Base-by-base conservation (phyloP, 2,888 invertebrate genomes). In the Sipha maydis region DNA sequence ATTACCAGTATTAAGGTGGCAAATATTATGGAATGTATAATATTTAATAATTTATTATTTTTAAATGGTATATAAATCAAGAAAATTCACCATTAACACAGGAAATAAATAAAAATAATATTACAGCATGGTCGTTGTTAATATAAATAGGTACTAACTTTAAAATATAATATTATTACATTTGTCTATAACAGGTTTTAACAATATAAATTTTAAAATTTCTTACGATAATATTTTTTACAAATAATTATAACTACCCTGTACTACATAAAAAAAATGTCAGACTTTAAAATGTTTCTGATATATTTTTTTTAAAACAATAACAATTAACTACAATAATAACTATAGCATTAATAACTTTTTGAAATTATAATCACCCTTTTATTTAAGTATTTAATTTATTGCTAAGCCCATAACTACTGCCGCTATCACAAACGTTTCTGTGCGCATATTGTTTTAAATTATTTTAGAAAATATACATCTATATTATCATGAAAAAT, bases 101-200 rank as follows among this genome's bases (percentile, higher is more conserved):
- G 61, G 28, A 73, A 11, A 83, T 48, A 71, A 83, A 71, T 71
- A 71, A 31, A 76, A 84, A 84, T 76, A 84, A 54, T 17, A 83
- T 54, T 61, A 41, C n/a, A 25, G 61, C 25, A 14, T 76, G 9
- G 28, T 75, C 34, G 56, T 28, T 75, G 54, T 61, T 84, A 84
- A 84, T 61, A 84, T 79, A 83, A 61, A 76, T 28, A 25, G 25
- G 61, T 61, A 84, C 76, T 84, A 84, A 83, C 56, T 83, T 56
- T 83, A 69, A n/a, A 69, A 54, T 75, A 83, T 34, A 56, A 83
- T 75, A 75, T 75, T 21, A 83, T 75, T 83, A 83, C 31, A 83
- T 83, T 83, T 56, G n/a, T 83, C 61, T 76, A 85, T 67, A 85
- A 85, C 41, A 85, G 69, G 31, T 41, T 28, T 85, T 61, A 85